Evolutionary conservation across 2,888 invertebrate species (phyloP).

Genomic region (Theretra japonica): DNA sequence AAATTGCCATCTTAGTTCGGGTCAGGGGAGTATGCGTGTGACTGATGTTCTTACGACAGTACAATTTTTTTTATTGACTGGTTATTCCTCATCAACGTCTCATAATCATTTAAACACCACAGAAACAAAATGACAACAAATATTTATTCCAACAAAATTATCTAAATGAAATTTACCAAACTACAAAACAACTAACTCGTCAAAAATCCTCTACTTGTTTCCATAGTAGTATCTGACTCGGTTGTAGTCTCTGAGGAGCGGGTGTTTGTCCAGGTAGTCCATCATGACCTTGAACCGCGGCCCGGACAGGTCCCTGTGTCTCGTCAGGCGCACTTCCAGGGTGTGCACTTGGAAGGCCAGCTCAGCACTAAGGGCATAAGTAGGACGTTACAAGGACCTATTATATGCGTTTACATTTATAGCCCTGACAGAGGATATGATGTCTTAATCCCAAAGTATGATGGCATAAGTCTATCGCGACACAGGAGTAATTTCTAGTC

Average conservation of each 20-base stretch:
- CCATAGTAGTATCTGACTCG: slow-evolving; percentile 51
- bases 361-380: slow-evolving; percentile 60
- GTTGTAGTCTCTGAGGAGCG: slow-evolving; percentile 68
- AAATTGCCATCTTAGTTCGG: too few relatives aligned
- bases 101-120: too few relatives aligned
- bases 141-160: not conserved
- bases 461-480: too few relatives aligned
- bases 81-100: too few relatives aligned
- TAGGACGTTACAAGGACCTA: too few relatives aligned
- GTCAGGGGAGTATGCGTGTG: too few relatives aligned
- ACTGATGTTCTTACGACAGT: too few relatives aligned
- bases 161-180: not conserved
- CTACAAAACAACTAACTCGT: slow-evolving; percentile 4
- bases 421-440: too few relatives aligned
- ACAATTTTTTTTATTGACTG: too few relatives aligned
- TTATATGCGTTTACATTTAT: too few relatives aligned
- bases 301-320: slow-evolving; percentile 85
- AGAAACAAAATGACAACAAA: not conserved
- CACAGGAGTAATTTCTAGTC: too few relatives aligned
- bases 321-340: slow-evolving; percentile 85
- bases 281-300: slow-evolving; percentile 71
- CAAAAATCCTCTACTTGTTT: slow-evolving; percentile 12
- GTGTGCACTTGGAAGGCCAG: slow-evolving; percentile 82
- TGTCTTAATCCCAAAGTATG: too few relatives aligned
- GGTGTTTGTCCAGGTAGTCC: slow-evolving; percentile 72